These are phyloP conservation scores for Drosophila rufa DNA, from an alignment of 1,140 invertebrate genomes.

Conservation along the genomic window DNA sequence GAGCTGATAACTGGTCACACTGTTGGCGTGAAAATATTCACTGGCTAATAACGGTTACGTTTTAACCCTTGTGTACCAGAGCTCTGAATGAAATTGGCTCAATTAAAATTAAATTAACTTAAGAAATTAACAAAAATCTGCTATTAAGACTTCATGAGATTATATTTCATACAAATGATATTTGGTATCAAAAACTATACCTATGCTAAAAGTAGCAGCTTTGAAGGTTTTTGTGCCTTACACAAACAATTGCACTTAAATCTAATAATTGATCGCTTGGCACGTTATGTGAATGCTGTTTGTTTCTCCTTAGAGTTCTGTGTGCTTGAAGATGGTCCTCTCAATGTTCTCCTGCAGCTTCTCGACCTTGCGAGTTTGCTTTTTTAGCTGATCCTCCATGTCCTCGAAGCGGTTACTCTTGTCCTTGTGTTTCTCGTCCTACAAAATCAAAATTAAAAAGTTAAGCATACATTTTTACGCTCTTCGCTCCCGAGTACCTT, in stretches of 20 bases:
- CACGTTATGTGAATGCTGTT: conserved; percentile 26
- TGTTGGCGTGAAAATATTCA: not conserved
- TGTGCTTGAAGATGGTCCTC: conserved; percentile 91
- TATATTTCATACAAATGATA: conserved; percentile 53
- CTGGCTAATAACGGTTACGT: not conserved
- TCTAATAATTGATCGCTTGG: conserved; percentile 72
- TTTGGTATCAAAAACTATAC: conserved; percentile 70
- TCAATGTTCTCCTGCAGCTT: conserved; percentile 94
- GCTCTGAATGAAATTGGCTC: no score
- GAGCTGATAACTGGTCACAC: not conserved
- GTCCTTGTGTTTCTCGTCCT: conserved; percentile 87
- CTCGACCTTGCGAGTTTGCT: conserved; percentile 93
- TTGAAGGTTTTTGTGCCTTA: conserved; percentile 37
- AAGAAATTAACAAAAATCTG: not conserved
- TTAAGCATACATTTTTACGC: not conserved
- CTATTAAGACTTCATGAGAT: conserved; percentile 36
- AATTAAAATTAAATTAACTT: no score
- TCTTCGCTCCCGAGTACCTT: conserved; percentile 74
- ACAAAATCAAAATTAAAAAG: conserved; percentile 21
- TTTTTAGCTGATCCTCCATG: conserved; percentile 91
- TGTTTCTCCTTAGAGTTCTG: conserved; percentile 87
- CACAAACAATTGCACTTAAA: conserved; percentile 33
- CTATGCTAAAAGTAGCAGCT: conserved; percentile 33
- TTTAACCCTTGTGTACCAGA: not conserved
- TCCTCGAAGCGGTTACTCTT: conserved; percentile 88